Evolutionary conservation across 2,888 invertebrate species (phyloP).

Genomic region (Leptinotarsa rubiginosa): DNA sequence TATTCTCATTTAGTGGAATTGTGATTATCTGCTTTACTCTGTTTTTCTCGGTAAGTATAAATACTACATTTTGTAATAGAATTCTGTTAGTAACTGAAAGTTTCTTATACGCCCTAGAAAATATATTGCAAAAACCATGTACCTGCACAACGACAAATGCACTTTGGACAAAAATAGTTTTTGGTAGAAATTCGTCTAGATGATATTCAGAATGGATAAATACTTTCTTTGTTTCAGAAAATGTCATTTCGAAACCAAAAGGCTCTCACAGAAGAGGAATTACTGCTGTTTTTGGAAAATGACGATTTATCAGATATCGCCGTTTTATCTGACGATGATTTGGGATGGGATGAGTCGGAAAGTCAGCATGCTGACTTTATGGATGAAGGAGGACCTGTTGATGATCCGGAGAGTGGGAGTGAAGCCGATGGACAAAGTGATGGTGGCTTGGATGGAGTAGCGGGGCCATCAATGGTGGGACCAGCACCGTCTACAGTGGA

Average conservation of each 20-base stretch:
- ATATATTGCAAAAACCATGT: background rate
- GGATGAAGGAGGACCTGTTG: too few species aligned
- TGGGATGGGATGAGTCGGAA: too few species aligned
- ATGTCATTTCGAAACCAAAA: background rate
- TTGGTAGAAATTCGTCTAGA: too few species aligned
- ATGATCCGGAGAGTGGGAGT: background rate
- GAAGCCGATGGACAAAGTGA: background rate
- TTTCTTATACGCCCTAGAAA: too few species aligned
- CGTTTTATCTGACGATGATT: too few species aligned
- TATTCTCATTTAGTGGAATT: background rate
- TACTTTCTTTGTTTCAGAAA: conserved; percentile 3
- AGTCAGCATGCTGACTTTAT: too few species aligned
- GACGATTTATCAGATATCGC: conserved; percentile 5
- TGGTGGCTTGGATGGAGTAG: conserved; percentile 7
- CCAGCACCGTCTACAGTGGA: background rate
- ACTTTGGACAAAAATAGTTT: too few species aligned
- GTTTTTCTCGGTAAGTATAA: background rate
- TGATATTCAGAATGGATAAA: background rate
- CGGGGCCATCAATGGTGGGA: background rate
- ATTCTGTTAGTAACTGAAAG: background rate
- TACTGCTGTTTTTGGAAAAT: background rate
- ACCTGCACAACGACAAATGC: conserved; percentile 5
- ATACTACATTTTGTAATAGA: background rate
- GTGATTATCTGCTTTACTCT: background rate
- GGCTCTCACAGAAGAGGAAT: conserved; percentile 7